Base-by-base conservation (phyloP, 2,888 invertebrate genomes). In the Pandemis heparana region DNA sequence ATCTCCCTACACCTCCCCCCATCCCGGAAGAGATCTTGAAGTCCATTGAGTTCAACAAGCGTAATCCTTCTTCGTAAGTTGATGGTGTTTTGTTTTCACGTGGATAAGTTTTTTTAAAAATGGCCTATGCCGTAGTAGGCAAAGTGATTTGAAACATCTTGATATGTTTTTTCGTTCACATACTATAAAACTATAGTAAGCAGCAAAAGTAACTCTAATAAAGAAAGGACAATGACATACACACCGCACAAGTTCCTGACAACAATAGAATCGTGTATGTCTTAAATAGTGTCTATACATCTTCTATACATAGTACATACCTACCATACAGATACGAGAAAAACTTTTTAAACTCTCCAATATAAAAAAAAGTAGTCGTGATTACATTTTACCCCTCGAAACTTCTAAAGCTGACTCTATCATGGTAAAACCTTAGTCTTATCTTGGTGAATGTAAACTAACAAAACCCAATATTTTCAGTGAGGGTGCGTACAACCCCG, bases 1-100 rank as follows among this genome's bases (percentile, higher is more conserved):
- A 96, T 78, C 91, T 96, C n/a, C 96, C 95, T 64, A 95, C 95
- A 0, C 95, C 95, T 2, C 95, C 95, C 0, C 93, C 93, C 1
- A 93, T 93, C 72, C 93, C 93, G 0, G 93, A 92, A 71, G 86
- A 95, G 72, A 95, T 96, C 81, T 87, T 95, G 38, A 91, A 92
- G 79, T 95, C 95, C 60, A 91, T 95, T 70, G 94, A 95, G 77
- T 93, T 93, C 83, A 94, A 94, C 83, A 91, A 86, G 77, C 89
- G 87, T 69, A 93, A 94, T 79, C 94, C 94, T 12, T 89, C 91
- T 51, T 89, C 89, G 93, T 94, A 84, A 92, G 93, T 88, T 48
- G n/a, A n/a, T 48, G n/a, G 48, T 48, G 48, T n/a, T n/a, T n/a
- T 48, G 14, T n/a, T n/a, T 14, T 14, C 5, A 5, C 6, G 48